These are phyloP conservation scores for Plagiodera versicolora DNA, from an alignment of 2,888 invertebrate genomes.

Conservation along the genomic window DNA sequence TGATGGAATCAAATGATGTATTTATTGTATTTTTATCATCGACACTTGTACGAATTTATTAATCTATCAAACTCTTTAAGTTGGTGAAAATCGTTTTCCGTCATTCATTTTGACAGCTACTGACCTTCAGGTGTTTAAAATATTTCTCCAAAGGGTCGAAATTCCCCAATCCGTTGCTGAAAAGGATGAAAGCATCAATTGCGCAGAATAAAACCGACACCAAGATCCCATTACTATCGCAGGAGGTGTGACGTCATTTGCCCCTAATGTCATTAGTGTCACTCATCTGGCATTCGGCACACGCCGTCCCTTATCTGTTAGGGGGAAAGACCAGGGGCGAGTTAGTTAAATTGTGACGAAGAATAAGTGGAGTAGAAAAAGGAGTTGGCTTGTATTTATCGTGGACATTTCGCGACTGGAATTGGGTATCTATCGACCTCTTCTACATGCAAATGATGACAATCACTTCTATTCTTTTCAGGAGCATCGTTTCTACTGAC, in stretches of 20 bases:
- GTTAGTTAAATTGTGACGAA: slow-evolving; percentile 13
- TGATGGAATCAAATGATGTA: no score
- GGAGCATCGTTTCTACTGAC: no score
- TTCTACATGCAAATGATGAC: no score
- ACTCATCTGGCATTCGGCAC: slow-evolving; percentile 2
- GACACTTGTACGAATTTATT: no score
- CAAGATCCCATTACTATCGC: slow-evolving; percentile 1
- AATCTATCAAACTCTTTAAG: no score
- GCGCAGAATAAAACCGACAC: background rate
- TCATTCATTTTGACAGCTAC: no score
- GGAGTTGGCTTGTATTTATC: slow-evolving; percentile 2
- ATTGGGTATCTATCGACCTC: background rate
- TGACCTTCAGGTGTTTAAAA: no score
- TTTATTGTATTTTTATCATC: no score
- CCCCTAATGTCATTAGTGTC: slow-evolving; percentile 15
- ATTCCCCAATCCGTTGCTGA: no score
- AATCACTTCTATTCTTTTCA: no score
- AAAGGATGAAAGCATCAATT: background rate
- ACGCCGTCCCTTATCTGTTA: background rate
- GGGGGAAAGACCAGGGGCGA: slow-evolving; percentile 13
- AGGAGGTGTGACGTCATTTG: slow-evolving; percentile 11
- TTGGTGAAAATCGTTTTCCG: no score
- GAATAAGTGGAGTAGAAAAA: slow-evolving; percentile 7
- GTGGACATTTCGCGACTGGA: background rate
- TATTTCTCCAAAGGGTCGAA: no score